Conservation (phyloP, 2,113 vertebrate species). For the Atractosteus spatula region DNA sequence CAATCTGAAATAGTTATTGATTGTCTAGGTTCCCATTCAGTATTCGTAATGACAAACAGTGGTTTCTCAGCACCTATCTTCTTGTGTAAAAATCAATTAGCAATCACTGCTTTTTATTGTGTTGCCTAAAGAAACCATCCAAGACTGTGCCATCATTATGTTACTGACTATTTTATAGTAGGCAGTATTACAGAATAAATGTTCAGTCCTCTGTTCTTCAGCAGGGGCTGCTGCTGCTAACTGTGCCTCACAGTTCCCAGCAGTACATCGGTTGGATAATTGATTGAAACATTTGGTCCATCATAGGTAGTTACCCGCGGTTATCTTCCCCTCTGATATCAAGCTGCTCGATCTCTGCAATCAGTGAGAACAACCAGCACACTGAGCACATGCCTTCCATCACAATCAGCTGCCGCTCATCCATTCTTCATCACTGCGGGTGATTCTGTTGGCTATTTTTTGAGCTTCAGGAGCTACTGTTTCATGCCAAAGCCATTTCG, state of each 20-base stretch:
- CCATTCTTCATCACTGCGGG: neutral
- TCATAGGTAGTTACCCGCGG: neutral
- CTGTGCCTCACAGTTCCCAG: neutral
- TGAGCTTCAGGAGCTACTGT: neutral
- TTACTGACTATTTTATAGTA: too few relatives aligned
- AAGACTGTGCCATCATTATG: too few relatives aligned
- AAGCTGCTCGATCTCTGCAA: neutral
- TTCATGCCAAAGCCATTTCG: too few relatives aligned
- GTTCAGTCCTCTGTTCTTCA: too few relatives aligned
- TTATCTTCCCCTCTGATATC: neutral
- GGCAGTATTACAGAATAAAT: too few relatives aligned
- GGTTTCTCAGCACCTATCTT: too few relatives aligned
- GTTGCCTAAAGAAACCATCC: too few relatives aligned
- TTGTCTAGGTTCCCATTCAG: too few relatives aligned
- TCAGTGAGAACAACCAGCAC: neutral
- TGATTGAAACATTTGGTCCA: conserved; percentile 5
- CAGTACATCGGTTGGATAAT: neutral
- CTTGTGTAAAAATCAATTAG: too few relatives aligned
- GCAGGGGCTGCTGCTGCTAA: neutral
- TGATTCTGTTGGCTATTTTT: neutral
- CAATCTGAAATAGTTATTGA: too few relatives aligned
- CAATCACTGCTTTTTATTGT: too few relatives aligned
- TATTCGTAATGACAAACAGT: too few relatives aligned
- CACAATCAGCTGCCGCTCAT: neutral
- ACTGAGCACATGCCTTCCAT: neutral